Evolutionary conservation across 2,797 vertebrate species (phyloP), one percentile per base, ranked within the genome.

Genomic region (Ciconia nigra): DNA sequence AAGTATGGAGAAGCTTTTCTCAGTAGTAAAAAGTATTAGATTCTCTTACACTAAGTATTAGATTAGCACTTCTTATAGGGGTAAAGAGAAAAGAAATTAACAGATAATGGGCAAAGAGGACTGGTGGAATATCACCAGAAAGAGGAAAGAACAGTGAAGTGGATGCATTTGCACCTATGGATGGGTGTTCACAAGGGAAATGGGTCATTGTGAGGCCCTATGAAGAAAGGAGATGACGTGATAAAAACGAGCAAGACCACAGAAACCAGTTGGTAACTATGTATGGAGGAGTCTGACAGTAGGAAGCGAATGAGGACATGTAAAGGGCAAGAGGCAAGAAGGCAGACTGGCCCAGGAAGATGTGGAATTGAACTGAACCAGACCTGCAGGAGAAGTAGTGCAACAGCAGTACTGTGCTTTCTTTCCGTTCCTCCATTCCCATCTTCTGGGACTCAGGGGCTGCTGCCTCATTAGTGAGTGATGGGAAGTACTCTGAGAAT

Each of bases 201-300:
- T 1, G 0, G 0, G 37, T n/a, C 49, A 57, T 2, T 72, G n/a
- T 1, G 6, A 72, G 19, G 42, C 19, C 25, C 11, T 39, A 0
- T 14, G n/a, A 77, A 26, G 21, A 41, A 69, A 59, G 13, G 15
- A 71, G 33, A 57, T 6, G 2, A 90, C 47, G 19, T 3, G 15
- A 44, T 21, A 31, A 16, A 31, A 16, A 92, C 59, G 9, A 70
- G 17, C 24, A 94, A 62, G 87, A 69, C 26, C 51, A 61, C 14
- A 54, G 55, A 72, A 65, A 41, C 3, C 33, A 66, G 63, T 77
- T 7, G 13, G 65, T 42, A 78, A 20, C 70, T 74, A 31, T 5
- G 63, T 61, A 33, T 11, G 26, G 33, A 80, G 46, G 25, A 54
- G 18, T 16, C 28, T 61, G 35, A 39, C n/a, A 46, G 39, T 4